Percentiles rank a stretch among this genome's conserved stretches.
These are phyloP conservation scores for Cynocephalus volans DNA, from an alignment of 2,113 vertebrate genomes.

Conservation along the genomic window DNA sequence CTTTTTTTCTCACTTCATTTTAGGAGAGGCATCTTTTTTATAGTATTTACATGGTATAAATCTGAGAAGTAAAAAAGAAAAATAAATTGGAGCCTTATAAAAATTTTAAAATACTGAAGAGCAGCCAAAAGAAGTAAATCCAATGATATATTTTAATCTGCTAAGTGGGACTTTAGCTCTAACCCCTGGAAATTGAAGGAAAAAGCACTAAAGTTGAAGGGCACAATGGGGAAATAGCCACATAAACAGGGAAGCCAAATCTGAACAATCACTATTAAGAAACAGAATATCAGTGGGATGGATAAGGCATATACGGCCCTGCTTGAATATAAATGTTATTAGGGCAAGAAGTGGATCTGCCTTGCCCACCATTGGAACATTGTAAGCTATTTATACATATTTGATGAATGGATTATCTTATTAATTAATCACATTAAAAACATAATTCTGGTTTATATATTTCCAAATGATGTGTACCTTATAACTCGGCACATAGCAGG, in stretches of 20 bases:
- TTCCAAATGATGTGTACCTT: not conserved
- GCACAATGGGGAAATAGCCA: constrained; percentile 54
- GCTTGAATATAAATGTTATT: not conserved
- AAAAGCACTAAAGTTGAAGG: constrained; percentile 66
- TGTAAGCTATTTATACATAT: not conserved
- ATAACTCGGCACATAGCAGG: not conserved
- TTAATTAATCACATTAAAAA: constrained; percentile 46
- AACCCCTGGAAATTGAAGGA: constrained; percentile 54
- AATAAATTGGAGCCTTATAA: constrained; percentile 66
- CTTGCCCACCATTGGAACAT: not conserved
- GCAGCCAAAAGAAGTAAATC: constrained; percentile 55
- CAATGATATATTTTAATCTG: constrained; percentile 43
- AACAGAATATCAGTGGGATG: not conserved
- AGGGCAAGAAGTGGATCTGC: not conserved
- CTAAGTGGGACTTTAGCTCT: constrained; percentile 68
- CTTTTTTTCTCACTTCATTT: constrained; percentile 50
- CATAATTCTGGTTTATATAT: constrained; percentile 15
- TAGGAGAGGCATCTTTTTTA: constrained; percentile 36
- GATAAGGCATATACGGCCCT: not conserved
- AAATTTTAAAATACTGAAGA: constrained; percentile 65
- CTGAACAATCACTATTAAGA: constrained; percentile 39
- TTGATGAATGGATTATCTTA: not conserved
- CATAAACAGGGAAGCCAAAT: constrained; percentile 52
- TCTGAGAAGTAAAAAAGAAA: constrained; percentile 18
- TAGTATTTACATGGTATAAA: constrained; percentile 43